Evolutionary conservation across 2,888 invertebrate genomes (phyloP).

Genomic region (Microchrysa polita): DNA sequence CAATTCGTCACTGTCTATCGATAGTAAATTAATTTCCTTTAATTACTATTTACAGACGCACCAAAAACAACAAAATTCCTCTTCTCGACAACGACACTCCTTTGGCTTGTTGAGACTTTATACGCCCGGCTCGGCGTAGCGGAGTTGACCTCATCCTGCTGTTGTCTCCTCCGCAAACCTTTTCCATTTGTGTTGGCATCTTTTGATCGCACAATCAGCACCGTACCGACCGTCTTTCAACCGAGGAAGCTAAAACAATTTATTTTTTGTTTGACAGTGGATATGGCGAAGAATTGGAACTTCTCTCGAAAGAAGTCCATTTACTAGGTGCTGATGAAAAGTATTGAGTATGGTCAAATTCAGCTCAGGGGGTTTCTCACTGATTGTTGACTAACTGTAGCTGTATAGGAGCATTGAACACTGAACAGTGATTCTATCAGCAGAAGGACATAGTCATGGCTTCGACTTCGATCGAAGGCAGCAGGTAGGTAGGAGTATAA

Average conservation of each 20-base stretch:
- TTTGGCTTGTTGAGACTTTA: background rate
- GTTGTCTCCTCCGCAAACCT: constrained; percentile 3
- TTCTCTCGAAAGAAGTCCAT: too few relatives aligned
- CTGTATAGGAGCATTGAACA: too few relatives aligned
- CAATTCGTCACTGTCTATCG: constrained; percentile 49
- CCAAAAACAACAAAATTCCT: constrained; percentile 45
- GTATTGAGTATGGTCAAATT: background rate
- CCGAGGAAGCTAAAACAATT: background rate
- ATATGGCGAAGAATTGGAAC: too few relatives aligned
- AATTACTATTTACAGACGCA: constrained; percentile 49
- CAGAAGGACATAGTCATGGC: too few relatives aligned
- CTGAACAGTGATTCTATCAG: too few relatives aligned
- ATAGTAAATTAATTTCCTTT: constrained; percentile 50
- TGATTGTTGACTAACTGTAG: too few relatives aligned
- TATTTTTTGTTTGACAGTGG: background rate
- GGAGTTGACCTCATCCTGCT: constrained; percentile 19
- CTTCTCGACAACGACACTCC: constrained; percentile 23
- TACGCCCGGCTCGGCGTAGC: constrained; percentile 2
- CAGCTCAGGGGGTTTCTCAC: too few relatives aligned
- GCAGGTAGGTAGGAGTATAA: too few relatives aligned
- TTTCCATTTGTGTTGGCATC: background rate
- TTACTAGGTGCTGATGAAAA: background rate
- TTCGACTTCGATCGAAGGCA: too few relatives aligned
- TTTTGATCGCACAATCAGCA: background rate
- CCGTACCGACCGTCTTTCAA: background rate